Base-by-base conservation (phyloP, 2,113 vertebrate species). In the Chaetura pelagica region DNA sequence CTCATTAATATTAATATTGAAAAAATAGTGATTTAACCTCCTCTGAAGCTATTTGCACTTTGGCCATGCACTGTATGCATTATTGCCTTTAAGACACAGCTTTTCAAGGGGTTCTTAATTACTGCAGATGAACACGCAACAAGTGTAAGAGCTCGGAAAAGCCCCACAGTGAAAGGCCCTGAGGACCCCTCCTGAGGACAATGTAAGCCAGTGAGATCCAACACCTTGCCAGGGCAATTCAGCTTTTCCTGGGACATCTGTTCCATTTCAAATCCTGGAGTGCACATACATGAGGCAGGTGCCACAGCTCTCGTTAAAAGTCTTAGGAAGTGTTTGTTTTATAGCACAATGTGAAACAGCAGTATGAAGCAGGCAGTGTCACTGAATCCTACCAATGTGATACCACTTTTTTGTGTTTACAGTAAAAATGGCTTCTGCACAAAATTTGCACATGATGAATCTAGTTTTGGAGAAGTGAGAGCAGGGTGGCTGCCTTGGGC, bases 1-100 rank as follows among this genome's bases (percentile, higher is more conserved):
- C 27, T 88, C 72, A 67, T 92, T 71, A 97, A 95, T 95, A 87
- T 95, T 79, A 90, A 94, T 78, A n/a, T 22, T 91, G 66, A 21
- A 21, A 91, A 96, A 95, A 49, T 21, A 44, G 24, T 64, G 74
- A 76, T 94, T 92, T 83, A 73, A 66, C 68, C 42, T 94, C 20
- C 78, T 95, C 51, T 91, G 63, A 84, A 96, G 79, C 38, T 86
- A 79, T 76, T 87, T 90, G 52, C 30, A 34, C 66, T 87, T 94
- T 32, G 17, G 42, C 27, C 46, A 9, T 58, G 58, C 59, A 38
- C 46, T 55, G 63, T 61, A 59, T 18, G 69, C 18, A 1, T 72
- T 81, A 63, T 44, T 92, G 24, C 52, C 64, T 40, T 80, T 72
- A 73, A 90, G 59, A 68, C 27, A 23, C 23, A 22, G 22, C 9